Evolutionary conservation across 1,140 invertebrate genomes (phyloP).

Genomic region (Zophobas morio): DNA sequence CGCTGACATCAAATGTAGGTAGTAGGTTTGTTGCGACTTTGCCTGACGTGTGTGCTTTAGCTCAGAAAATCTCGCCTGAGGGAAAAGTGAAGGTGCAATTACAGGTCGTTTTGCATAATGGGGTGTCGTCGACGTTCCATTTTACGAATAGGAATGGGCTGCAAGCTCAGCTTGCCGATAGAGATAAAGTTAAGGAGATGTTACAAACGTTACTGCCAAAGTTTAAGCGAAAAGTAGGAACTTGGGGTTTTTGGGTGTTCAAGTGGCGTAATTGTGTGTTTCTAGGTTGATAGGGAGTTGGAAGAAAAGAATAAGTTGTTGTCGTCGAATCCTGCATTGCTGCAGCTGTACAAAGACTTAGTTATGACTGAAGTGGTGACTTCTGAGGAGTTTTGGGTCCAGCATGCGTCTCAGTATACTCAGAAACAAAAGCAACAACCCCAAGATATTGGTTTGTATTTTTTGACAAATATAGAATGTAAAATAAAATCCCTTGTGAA

Average conservation of each 20-base stretch:
- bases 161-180: constrained; percentile 87
- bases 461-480: constrained; percentile 53
- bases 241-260: constrained; percentile 21
- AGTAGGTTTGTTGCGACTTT: neutral
- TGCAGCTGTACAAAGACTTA: constrained; percentile 92
- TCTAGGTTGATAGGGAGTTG: constrained; percentile 87
- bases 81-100: constrained; percentile 98
- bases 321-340: constrained; percentile 86
- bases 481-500: constrained; percentile 28
- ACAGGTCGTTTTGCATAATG: constrained; percentile 97
- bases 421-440: constrained; percentile 79
- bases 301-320: constrained; percentile 90
- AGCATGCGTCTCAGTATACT: constrained; percentile 85
- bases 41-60: constrained; percentile 71
- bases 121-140: constrained; percentile 96
- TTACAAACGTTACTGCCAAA: constrained; percentile 94
- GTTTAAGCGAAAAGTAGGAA: constrained; percentile 85
- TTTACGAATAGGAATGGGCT: constrained; percentile 92
- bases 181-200: constrained; percentile 95
- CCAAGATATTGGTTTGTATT: constrained; percentile 85
- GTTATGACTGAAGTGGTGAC: constrained; percentile 95
- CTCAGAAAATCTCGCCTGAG: constrained; percentile 98
- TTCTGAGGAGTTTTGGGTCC: constrained; percentile 97
- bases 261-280: constrained; percentile 2
- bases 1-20: constrained; percentile 95